Base-by-base conservation (phyloP, 2,113 vertebrate species). In the Anolis sagrei region DNA sequence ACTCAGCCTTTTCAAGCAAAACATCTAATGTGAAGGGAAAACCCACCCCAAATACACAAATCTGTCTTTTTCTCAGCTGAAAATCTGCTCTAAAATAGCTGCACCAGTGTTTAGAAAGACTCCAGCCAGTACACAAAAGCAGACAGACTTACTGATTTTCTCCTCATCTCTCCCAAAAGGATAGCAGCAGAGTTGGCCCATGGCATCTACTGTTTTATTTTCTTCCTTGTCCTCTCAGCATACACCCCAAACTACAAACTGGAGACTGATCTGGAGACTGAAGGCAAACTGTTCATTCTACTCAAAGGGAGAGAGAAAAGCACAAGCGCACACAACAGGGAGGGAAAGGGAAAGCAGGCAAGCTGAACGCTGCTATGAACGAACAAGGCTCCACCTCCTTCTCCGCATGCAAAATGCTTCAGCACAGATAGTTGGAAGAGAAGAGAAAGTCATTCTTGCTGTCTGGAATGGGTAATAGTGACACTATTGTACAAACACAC, bases 171-270 rank as follows among this genome's bases (percentile, higher is more conserved):
- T 95, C 88, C 97, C 97, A 95, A 99, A 98, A 25, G 98, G 98
- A 87, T 99, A 98, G 95, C 98, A 99, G 97, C 98, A 99, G 86
- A 99, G 97, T 96, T 99, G 98, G 93, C 98, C 98, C 98, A 99
- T 99, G 96, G 95, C 95, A 95, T 94, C 94, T 92, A 93, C 86
- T 74, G 91, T 87, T 81, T 79, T 83, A 49, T 88, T 68, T 85
- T 84, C 79, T 44, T 76, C 90, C 87, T 84, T 25, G 75, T 88
- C 84, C 91, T 89, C 91, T 90, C 92, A 21, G 79, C 39, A 51
- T 34, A 89, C 82, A 85, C 93, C 89, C 89, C 82, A n/a, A 78
- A 78, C 49, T 64, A 84, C 72, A 92, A 92, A 84, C 90, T 44
- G 93, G 51, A 82, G 90, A 48, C 16, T 48, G 10, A 58, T 85